These are phyloP conservation scores for Lycocerus yunnanus DNA, from an alignment of 2,888 invertebrate genomes.

Conservation along the genomic window DNA sequence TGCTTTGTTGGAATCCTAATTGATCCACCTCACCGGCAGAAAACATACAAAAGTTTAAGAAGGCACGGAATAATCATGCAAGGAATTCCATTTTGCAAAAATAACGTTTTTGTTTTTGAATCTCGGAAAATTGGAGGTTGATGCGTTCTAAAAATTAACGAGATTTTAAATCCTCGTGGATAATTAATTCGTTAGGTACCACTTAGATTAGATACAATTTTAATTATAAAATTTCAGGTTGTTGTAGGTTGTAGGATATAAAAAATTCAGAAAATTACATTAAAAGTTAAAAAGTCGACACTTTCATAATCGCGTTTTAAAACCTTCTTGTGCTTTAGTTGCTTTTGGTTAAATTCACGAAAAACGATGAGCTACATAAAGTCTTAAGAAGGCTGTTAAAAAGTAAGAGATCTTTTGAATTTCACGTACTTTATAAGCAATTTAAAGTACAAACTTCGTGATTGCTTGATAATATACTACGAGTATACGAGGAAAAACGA, in stretches of 20 bases:
- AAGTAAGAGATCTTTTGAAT: constrained; percentile 17
- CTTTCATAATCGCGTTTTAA: constrained; percentile 9
- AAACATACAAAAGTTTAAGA: neutral
- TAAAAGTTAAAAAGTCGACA: constrained; percentile 7
- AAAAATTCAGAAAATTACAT: neutral
- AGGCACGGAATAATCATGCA: neutral
- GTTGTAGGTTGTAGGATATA: neutral
- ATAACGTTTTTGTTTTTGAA: neutral
- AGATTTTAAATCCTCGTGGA: neutral
- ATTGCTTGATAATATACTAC: constrained; percentile 23
- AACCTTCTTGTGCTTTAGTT: constrained; percentile 8
- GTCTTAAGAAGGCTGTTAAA: constrained; percentile 15
- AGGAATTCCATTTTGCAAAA: neutral
- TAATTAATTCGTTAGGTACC: neutral
- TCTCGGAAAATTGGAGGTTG: neutral
- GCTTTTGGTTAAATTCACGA: constrained; percentile 4
- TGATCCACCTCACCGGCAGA: neutral
- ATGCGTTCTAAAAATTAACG: neutral
- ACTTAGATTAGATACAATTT: neutral
- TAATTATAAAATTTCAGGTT: neutral
- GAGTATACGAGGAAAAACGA: constrained; percentile 16
- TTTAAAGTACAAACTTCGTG: constrained; percentile 23
- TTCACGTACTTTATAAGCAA: constrained; percentile 17
- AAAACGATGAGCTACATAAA: constrained; percentile 1
- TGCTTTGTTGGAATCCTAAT: neutral